Conservation (phyloP, 2,113 vertebrate species). For the Syngnathus scovelli region DNA sequence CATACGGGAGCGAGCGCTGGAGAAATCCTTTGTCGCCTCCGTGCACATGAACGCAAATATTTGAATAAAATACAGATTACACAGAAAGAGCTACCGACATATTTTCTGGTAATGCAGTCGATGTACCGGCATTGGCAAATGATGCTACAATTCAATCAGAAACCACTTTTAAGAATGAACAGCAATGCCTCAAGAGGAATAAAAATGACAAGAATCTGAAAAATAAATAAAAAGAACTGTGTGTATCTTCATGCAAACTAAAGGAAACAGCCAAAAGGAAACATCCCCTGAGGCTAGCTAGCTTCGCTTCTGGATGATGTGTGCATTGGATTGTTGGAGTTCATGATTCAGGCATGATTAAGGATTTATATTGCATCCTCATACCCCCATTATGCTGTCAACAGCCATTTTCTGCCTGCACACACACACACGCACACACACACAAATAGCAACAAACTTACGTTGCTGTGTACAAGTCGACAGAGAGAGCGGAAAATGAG, state of each 20-base stretch:
- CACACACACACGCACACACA: constrained; percentile 19
- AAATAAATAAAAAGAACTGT: not conserved
- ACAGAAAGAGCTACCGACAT: not conserved
- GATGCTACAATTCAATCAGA: not conserved
- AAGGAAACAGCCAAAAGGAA: constrained; percentile 7
- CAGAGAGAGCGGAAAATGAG: constrained; percentile 64
- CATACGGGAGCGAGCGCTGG: not conserved
- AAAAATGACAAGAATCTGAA: not conserved
- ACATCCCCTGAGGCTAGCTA: not conserved
- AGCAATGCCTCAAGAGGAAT: not conserved
- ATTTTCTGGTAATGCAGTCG: not conserved
- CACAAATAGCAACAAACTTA: constrained; percentile 54
- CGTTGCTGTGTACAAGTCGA: constrained; percentile 62
- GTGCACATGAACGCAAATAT: not conserved
- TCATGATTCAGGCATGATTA: constrained; percentile 68
- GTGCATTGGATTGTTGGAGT: constrained; percentile 50
- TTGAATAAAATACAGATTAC: not conserved
- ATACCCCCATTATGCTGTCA: constrained; percentile 65
- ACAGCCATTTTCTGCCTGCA: constrained; percentile 57
- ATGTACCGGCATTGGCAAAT: not conserved
- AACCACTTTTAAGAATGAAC: no score
- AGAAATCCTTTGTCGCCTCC: not conserved
- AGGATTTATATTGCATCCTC: constrained; percentile 65
- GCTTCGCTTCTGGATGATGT: constrained; percentile 34
- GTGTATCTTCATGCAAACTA: not conserved